phyloP scores from a whole-genome alignment of 2,888 invertebrate species.

The Pogonocherus hispidulus region DNA sequence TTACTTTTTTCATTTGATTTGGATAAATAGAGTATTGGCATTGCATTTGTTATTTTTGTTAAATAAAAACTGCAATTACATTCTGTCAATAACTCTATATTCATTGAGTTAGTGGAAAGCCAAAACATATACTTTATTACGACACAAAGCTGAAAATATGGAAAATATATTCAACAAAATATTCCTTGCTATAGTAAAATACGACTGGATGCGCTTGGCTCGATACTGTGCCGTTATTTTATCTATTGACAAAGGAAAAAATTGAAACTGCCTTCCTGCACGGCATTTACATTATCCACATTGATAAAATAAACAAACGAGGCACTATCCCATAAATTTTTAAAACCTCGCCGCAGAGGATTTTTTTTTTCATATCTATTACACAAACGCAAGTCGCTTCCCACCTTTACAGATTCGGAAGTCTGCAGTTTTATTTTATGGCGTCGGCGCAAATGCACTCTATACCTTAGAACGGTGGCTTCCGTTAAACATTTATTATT shows the following conservation, averaged over 20 bases:
- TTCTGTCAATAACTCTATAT: too few relatives aligned
- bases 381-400: slow-evolving; percentile 16
- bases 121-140: too few relatives aligned
- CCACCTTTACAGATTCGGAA: slow-evolving; percentile 25
- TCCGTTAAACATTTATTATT: background rate
- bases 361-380: slow-evolving; percentile 16
- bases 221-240: slow-evolving; percentile 1
- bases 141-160: too few relatives aligned
- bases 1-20: too few relatives aligned
- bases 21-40: too few relatives aligned
- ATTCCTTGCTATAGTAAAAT: background rate
- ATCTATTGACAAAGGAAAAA: slow-evolving; percentile 1
- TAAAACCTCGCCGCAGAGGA: slow-evolving; percentile 9
- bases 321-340: slow-evolving; percentile 12
- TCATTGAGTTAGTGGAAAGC: too few relatives aligned
- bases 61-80: too few relatives aligned
- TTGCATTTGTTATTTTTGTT: too few relatives aligned
- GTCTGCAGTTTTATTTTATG: slow-evolving; percentile 18
- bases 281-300: slow-evolving; percentile 21
- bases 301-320: slow-evolving; percentile 18
- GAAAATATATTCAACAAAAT: background rate
- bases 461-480: slow-evolving; percentile 5
- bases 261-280: slow-evolving; percentile 5
- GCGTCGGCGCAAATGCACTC: background rate
- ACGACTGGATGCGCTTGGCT: background rate